phyloP scores from a whole-genome alignment of 2,113 vertebrate genomes.

The Pampusana beccarii region DNA sequence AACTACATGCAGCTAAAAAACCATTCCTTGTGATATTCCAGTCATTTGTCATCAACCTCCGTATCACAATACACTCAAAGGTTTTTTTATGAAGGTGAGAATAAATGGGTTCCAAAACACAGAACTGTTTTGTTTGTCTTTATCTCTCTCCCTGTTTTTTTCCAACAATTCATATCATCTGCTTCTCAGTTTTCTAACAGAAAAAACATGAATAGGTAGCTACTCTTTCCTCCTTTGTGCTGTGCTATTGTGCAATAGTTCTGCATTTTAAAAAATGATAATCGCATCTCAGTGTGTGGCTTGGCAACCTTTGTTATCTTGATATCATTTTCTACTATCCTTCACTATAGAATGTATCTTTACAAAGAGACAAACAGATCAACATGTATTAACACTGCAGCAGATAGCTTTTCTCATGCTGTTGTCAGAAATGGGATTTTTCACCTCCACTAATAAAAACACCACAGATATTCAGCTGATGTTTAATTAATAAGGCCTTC shows the following conservation, averaged over 20 bases:
- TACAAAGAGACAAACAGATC: neutral
- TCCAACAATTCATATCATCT: neutral
- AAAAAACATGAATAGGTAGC: neutral
- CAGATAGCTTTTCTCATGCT: neutral
- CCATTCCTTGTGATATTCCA: neutral
- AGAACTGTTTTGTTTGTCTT: neutral
- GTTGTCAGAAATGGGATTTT: neutral
- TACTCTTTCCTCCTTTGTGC: neutral
- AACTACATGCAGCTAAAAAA: neutral
- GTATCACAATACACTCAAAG: fast-evolving
- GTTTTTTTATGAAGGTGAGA: neutral
- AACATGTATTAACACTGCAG: neutral
- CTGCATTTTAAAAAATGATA: neutral
- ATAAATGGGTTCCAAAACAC: neutral
- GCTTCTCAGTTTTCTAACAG: neutral
- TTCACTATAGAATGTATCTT: neutral
- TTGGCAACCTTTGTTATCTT: neutral
- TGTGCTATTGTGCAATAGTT: neutral
- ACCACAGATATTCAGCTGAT: neutral
- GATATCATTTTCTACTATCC: neutral
- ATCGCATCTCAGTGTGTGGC: neutral
- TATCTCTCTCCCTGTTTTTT: neutral
- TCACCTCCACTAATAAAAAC: neutral
- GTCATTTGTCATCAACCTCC: neutral
- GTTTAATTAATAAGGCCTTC: neutral